Base-by-base conservation (phyloP, 2,113 vertebrate species). In the Turnix velox region DNA sequence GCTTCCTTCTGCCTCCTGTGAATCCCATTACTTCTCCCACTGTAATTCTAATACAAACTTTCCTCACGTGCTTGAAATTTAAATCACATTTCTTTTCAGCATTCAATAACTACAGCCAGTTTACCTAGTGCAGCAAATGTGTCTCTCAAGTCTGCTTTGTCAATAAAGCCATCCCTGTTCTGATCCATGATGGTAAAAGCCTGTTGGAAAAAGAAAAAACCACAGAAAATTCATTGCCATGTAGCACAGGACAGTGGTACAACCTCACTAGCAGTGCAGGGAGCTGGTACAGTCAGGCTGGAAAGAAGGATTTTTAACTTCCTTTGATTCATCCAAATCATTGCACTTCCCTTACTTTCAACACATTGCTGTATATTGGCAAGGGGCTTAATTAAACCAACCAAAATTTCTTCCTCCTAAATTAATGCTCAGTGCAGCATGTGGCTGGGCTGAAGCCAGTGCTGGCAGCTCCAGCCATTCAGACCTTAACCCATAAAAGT, bases 141-240 rank as follows among this genome's bases (percentile, higher is more conserved):
- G 97, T 99, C 98, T 95, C 98, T 98, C 97, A 99, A 93, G 95
- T 99, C 98, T 28, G 98, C 97, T 88, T 98, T 99, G 97, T 98
- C 98, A 51, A 99, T 99, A 93, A 99, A 98, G 89, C 98, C 98
- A 0, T 99, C 98, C 90, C 98, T 98, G 97, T 99, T 99, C 98
- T 99, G 98, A 96, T 99, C 98, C 98, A 99, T 99, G 96, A 99
- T 98, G 92, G 98, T 99, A 83, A 99, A 99, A 81, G 98, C 98
- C 98, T 99, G 76, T 93, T 63, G 85, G 94, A 92, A 92, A 37
- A 73, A 62, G 87, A 94, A 40, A 22, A n/a, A n/a, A n/a, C n/a
- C n/a, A n/a, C n/a, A n/a, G 40, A 62, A 25, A 33, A 72, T 6
- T 4, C 59, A 52, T 66, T 59, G 39, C 37, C 39, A 42, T 8